These are phyloP conservation scores for Epizoanthus illoricatus DNA, from an alignment of 92 coral and sea anemone species.

Conservation along the genomic window DNA sequence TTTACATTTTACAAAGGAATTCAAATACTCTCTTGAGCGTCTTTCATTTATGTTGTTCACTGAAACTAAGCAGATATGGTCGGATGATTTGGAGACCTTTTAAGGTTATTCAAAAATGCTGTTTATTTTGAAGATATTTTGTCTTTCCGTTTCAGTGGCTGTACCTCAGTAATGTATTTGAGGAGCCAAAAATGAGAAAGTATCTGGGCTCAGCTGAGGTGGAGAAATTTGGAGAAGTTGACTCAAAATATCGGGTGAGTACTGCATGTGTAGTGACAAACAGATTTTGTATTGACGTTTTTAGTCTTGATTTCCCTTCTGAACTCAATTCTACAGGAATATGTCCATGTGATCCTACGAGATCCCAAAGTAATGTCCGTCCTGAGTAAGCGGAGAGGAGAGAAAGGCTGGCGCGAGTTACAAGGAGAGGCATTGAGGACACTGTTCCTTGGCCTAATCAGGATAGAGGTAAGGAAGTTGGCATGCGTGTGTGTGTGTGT, in stretches of 20 bases:
- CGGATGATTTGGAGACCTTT: no score
- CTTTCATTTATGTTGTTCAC: not conserved
- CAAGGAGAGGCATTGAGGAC: slow-evolving; percentile 83
- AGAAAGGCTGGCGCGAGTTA: slow-evolving; percentile 89
- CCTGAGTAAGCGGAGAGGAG: slow-evolving; percentile 81
- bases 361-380: slow-evolving; percentile 85
- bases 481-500: not conserved
- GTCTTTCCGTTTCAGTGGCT: slow-evolving; percentile 71
- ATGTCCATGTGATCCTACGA: slow-evolving; percentile 65
- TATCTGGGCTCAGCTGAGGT: slow-evolving; percentile 50
- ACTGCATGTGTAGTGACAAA: not conserved
- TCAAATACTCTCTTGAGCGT: no score
- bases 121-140: not conserved
- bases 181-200: slow-evolving; percentile 62
- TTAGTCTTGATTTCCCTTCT: not conserved
- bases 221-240: slow-evolving; percentile 60
- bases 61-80: not conserved
- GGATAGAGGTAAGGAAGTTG: slow-evolving; percentile 59
- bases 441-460: slow-evolving; percentile 63
- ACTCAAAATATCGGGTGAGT: slow-evolving; percentile 80
- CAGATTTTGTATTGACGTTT: not conserved
- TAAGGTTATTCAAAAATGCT: not conserved
- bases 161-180: slow-evolving; percentile 83
- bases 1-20: no score
- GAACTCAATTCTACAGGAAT: slow-evolving; percentile 52